These are phyloP conservation scores for Apogon talboti DNA, from an alignment of 2,797 vertebrate genomes.

Conservation along the genomic window DNA sequence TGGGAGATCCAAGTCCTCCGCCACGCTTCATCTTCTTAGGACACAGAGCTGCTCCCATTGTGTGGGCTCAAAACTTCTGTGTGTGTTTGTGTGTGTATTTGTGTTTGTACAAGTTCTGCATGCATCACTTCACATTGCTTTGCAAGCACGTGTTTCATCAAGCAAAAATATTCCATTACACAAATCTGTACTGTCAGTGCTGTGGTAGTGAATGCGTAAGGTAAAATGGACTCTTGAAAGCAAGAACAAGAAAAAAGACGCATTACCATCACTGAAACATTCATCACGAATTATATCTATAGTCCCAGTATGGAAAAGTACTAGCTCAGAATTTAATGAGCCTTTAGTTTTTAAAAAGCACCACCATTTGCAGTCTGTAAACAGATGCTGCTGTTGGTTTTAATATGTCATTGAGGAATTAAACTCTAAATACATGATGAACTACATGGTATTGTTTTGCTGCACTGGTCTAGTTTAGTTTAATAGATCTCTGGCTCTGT, in stretches of 20 bases:
- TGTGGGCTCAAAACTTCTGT: slow-evolving; percentile 39
- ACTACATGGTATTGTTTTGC: not conserved
- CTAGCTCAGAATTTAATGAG: not conserved
- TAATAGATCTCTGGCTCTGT: not conserved
- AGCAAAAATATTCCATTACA: slow-evolving; percentile 21
- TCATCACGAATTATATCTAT: not conserved
- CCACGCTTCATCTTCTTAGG: slow-evolving; percentile 62
- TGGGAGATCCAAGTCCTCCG: slow-evolving; percentile 70
- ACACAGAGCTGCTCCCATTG: slow-evolving; percentile 60
- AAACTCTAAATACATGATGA: not conserved
- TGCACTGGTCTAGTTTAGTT: not conserved
- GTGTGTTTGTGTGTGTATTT: slow-evolving; percentile 25
- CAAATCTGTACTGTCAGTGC: slow-evolving; percentile 10
- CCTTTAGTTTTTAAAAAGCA: not conserved
- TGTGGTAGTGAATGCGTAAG: not conserved
- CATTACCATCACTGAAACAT: not conserved
- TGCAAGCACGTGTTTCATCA: slow-evolving; percentile 28
- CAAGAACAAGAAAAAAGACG: not conserved
- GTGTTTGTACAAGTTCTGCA: slow-evolving; percentile 32
- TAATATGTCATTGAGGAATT: not conserved
- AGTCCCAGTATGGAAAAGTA: not conserved
- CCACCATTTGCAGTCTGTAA: not conserved
- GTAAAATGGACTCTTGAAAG: not conserved
- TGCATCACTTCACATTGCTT: slow-evolving; percentile 35
- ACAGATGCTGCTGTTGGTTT: not conserved